Evolutionary conservation across 1,140 invertebrate genomes (phyloP).

Genomic region (Pygmarrhopalites habei): DNA sequence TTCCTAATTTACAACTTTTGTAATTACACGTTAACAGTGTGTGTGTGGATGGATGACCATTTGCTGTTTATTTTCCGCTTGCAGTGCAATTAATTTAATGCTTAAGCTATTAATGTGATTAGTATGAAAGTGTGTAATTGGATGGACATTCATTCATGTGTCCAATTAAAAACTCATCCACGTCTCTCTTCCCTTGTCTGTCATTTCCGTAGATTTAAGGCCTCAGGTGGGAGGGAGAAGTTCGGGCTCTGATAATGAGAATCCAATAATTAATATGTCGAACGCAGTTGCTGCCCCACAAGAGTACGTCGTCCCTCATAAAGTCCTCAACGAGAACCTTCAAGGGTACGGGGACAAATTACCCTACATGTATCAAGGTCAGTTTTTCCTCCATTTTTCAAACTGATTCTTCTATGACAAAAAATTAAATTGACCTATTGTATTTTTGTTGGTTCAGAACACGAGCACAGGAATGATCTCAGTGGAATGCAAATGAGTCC

Average conservation of each 20-base stretch:
- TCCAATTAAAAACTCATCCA: too few species aligned
- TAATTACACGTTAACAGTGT: too few species aligned
- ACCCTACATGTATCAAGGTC: conserved; percentile 35
- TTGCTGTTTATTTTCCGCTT: too few species aligned
- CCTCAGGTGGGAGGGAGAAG: conserved; percentile 23
- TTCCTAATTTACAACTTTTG: too few species aligned
- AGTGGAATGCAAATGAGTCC: conserved; percentile 34
- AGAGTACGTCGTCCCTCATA: conserved; percentile 24
- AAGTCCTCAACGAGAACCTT: conserved; percentile 38
- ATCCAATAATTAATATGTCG: conserved; percentile 26
- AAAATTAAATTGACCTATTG: neutral
- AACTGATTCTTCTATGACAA: neutral
- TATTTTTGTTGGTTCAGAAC: conserved; percentile 10
- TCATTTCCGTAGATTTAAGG: conserved; percentile 23
- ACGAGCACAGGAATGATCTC: conserved; percentile 34
- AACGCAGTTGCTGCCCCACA: conserved; percentile 12
- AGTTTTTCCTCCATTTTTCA: neutral
- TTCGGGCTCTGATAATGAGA: conserved; percentile 38
- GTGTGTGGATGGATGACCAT: too few species aligned
- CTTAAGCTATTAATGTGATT: too few species aligned
- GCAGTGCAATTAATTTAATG: too few species aligned
- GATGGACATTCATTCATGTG: too few species aligned
- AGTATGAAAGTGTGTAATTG: too few species aligned
- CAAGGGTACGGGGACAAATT: conserved; percentile 34
- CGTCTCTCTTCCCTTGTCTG: neutral